Conservation (phyloP, 2,888 invertebrate species). For the Trachelus iudaicus region DNA sequence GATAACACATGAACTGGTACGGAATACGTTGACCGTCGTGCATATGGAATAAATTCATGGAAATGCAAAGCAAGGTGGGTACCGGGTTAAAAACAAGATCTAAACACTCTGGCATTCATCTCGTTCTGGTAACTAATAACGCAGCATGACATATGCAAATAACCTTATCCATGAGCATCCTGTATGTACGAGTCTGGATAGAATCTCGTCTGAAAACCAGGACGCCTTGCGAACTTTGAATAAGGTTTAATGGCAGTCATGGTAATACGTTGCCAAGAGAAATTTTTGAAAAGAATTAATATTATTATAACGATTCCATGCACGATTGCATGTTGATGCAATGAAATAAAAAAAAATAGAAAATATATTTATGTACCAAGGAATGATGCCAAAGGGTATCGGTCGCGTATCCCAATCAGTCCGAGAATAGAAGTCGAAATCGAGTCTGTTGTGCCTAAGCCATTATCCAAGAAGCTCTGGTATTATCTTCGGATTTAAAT, state of each 20-base stretch:
- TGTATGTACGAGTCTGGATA: neutral
- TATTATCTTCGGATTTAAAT: conserved; percentile 5
- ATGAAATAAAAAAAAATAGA: neutral
- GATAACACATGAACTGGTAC: neutral
- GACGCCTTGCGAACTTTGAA: neutral
- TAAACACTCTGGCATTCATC: neutral
- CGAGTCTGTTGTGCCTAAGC: neutral
- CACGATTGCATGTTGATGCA: neutral
- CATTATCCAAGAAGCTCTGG: neutral
- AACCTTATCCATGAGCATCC: neutral
- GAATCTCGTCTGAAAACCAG: neutral
- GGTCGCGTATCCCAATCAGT: neutral
- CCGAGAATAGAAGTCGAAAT: neutral
- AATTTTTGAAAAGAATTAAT: neutral
- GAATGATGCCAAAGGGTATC: neutral
- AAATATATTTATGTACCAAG: neutral
- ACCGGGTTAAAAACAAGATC: neutral
- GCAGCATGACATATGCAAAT: conserved; percentile 4
- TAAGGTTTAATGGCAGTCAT: neutral
- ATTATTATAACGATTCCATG: neutral
- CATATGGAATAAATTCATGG: neutral
- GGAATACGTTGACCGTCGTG: neutral
- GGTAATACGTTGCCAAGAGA: neutral
- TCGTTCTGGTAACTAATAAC: conserved; percentile 1
- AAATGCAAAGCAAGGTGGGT: neutral